A percentile compares a stretch with the other conserved stretches of the same genome.
These are phyloP conservation scores for Excalfactoria chinensis DNA, from an alignment of 2,113 vertebrate genomes.

Conservation along the genomic window DNA sequence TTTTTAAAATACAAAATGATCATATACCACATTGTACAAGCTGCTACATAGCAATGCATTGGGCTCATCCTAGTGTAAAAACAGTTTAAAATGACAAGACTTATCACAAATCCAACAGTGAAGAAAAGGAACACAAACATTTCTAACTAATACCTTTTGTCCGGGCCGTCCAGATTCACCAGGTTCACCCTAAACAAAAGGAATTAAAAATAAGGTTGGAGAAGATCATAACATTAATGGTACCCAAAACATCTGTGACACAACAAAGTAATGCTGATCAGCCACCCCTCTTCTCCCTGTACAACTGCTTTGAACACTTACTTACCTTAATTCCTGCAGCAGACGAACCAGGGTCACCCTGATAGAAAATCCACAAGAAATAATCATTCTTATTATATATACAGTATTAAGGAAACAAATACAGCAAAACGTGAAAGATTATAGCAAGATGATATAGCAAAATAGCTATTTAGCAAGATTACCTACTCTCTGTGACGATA, in stretches of 20 bases:
- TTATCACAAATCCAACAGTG: neutral
- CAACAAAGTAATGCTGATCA: neutral
- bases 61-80: neutral
- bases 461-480: neutral
- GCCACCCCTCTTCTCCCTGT: neutral
- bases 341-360: slow-evolving; percentile 96
- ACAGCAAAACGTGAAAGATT: neutral
- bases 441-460: neutral
- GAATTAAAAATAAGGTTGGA: neutral
- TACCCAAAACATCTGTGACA: neutral
- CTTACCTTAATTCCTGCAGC: slow-evolving; percentile 98
- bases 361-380: slow-evolving; percentile 69
- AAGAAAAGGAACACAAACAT: neutral
- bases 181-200: slow-evolving; percentile 89
- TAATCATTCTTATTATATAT: slow-evolving; percentile 1
- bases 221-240: neutral
- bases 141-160: slow-evolving; percentile 87
- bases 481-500: neutral
- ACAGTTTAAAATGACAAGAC: neutral
- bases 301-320: neutral
- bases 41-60: neutral
- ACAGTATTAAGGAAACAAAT: neutral
- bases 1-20: slow-evolving; percentile 23
- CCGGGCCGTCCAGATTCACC: slow-evolving; percentile 93
- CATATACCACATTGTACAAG: neutral